These are phyloP conservation scores for Pseudopodoces humilis DNA, from an alignment of 2,113 vertebrate genomes.

Conservation along the genomic window DNA sequence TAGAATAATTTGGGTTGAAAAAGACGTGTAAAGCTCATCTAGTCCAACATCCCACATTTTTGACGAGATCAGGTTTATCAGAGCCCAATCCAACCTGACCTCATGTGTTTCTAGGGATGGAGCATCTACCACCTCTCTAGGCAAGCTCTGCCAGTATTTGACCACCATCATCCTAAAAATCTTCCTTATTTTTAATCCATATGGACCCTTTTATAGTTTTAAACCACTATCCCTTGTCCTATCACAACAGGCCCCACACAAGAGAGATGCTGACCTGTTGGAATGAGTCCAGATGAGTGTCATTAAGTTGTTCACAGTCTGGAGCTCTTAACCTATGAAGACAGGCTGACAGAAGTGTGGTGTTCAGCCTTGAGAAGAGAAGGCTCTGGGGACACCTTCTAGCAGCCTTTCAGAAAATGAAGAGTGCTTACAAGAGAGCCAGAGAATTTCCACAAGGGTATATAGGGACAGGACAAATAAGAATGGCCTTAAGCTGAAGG, in stretches of 20 bases:
- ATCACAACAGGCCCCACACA: not conserved
- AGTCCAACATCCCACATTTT: not conserved
- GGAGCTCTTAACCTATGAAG: not conserved
- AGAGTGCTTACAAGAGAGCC: not conserved
- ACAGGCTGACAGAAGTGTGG: fast-evolving
- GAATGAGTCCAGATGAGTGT: not conserved
- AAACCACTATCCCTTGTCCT: not conserved
- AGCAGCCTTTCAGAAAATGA: not conserved
- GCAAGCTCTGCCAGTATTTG: not conserved
- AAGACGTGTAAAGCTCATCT: not conserved
- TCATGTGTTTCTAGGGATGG: not conserved
- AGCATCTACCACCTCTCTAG: not conserved
- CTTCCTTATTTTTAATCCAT: not conserved
- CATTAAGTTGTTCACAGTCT: not conserved
- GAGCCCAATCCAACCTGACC: not conserved
- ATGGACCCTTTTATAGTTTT: not conserved
- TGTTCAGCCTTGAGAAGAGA: not conserved
- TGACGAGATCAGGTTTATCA: fast-evolving
- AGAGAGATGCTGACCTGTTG: fast-evolving
- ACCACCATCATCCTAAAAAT: not conserved
- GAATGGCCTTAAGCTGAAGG: not conserved
- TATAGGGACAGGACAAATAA: not conserved
- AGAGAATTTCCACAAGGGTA: not conserved
- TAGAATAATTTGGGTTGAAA: not conserved
- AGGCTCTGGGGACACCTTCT: not conserved